Percentiles rank a stretch among this genome's conserved stretches.
phyloP scores from a whole-genome alignment of 2,797 vertebrate species.

The Odontamblyopus rebecca region DNA sequence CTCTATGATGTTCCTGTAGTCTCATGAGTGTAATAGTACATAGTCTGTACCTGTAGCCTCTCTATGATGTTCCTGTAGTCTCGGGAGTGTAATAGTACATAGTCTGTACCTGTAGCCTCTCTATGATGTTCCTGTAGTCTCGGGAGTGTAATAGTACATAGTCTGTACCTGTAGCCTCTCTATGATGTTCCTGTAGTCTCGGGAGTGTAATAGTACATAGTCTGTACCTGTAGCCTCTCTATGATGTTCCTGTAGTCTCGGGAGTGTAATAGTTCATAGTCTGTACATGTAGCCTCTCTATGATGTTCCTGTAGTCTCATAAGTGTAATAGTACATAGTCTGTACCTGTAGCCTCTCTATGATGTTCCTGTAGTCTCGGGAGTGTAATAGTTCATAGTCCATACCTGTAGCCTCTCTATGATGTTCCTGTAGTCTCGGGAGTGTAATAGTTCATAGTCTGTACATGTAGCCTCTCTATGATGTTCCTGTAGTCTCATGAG shows the following conservation, averaged over 20 bases:
- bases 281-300: slow-evolving; percentile 89
- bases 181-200: slow-evolving; percentile 97
- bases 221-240: slow-evolving; percentile 87
- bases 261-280: no score
- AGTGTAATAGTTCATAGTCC: no score
- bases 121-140: slow-evolving; percentile 98
- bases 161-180: slow-evolving; percentile 87
- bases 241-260: slow-evolving; percentile 98
- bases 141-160: slow-evolving; percentile 65
- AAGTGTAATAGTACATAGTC: slow-evolving; percentile 54
- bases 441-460: no score
- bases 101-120: slow-evolving; percentile 85
- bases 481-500: slow-evolving; percentile 95
- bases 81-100: slow-evolving; percentile 68
- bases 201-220: neutral
- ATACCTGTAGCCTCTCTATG: slow-evolving; percentile 92
- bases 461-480: slow-evolving; percentile 94
- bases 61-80: slow-evolving; percentile 99
- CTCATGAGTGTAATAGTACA: slow-evolving; percentile 73
- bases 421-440: slow-evolving; percentile 93
- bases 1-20: slow-evolving; percentile 98
- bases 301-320: slow-evolving; percentile 96
- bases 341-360: no score
- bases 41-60: slow-evolving; percentile 82
- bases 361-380: no score